These are phyloP conservation scores for Meda fulgida DNA, from an alignment of 2,797 vertebrate species.

Conservation along the genomic window DNA sequence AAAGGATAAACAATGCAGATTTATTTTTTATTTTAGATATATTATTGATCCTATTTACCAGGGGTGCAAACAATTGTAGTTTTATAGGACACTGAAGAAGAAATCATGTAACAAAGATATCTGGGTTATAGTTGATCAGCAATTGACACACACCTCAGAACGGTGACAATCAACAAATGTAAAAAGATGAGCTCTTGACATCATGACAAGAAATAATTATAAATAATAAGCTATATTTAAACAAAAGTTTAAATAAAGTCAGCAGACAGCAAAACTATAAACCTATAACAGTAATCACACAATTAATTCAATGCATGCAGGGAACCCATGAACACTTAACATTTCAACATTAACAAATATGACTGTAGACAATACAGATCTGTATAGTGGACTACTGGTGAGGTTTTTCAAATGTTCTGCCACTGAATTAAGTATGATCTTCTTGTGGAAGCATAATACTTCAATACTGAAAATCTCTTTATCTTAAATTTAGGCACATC, in stretches of 20 bases:
- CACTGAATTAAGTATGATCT: not conserved
- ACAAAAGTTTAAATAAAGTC: not conserved
- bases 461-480: not conserved
- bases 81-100: no score
- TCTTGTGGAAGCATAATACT: not conserved
- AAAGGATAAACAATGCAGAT: no score
- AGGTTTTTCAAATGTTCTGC: not conserved
- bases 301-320: not conserved
- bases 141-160: no score
- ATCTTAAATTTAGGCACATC: not conserved
- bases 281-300: not conserved
- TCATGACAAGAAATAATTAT: not conserved
- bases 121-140: no score
- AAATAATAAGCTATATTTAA: not conserved
- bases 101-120: no score
- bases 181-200: no score
- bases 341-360: not conserved
- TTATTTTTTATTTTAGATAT: no score
- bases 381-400: not conserved
- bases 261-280: not conserved
- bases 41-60: no score
- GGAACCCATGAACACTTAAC: not conserved
- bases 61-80: no score
- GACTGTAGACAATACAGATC: not conserved
- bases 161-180: no score